phyloP scores from a whole-genome alignment of 2,113 vertebrate genomes.

The Leucosticte australis region DNA sequence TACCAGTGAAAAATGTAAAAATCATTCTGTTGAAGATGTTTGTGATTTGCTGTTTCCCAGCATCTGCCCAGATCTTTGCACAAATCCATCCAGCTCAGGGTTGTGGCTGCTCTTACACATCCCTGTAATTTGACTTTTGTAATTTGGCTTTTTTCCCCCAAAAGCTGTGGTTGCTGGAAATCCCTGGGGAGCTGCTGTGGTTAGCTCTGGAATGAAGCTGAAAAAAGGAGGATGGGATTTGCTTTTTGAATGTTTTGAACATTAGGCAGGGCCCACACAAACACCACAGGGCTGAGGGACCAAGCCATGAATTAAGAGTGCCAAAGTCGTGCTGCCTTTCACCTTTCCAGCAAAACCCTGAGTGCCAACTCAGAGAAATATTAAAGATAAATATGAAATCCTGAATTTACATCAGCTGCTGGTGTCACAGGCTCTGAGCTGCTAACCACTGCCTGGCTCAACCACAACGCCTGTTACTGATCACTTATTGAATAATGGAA shows the following conservation, averaged over 20 bases:
- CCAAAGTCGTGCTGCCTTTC: not conserved
- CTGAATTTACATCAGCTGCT: not conserved
- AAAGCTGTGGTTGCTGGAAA: not conserved
- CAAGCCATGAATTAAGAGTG: not conserved
- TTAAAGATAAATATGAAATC: not conserved
- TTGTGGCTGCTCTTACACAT: not conserved
- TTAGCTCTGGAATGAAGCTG: not conserved
- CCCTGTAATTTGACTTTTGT: not conserved
- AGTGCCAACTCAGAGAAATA: not conserved
- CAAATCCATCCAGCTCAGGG: not conserved
- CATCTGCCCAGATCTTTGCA: not conserved
- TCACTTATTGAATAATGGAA: constrained; percentile 92
- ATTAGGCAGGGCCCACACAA: not conserved
- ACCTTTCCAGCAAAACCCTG: not conserved
- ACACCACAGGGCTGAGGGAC: fast-evolving
- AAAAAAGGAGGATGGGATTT: not conserved
- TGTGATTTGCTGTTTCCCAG: not conserved
- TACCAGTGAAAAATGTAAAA: not conserved
- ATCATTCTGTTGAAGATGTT: fast-evolving
- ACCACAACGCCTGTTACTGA: constrained; percentile 84
- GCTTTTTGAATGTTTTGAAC: not conserved
- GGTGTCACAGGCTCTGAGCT: not conserved
- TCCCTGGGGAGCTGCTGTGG: not conserved
- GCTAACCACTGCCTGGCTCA: constrained; percentile 72
- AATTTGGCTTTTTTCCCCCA: not conserved